Percentiles rank a stretch among this genome's conserved stretches.
These are phyloP conservation scores for Mesaphorura yosii DNA, from an alignment of 1,140 invertebrate species.

Conservation along the genomic window DNA sequence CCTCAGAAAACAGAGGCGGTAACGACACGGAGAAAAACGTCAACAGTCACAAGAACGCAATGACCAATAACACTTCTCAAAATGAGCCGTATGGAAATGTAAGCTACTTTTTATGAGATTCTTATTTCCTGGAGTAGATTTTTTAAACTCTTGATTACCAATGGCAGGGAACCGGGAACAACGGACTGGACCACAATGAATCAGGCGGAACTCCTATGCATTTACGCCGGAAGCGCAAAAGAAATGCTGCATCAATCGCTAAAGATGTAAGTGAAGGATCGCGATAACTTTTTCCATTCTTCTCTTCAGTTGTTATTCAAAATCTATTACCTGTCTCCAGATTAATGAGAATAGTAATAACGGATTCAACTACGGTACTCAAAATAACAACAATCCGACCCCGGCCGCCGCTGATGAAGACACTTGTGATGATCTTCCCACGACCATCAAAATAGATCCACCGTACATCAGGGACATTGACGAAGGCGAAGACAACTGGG, in stretches of 20 bases:
- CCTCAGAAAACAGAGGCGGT: no score
- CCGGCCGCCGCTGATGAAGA: conserved; percentile 10
- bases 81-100: no score
- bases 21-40: background rate
- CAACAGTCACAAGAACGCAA: no score
- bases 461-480: conserved; percentile 33
- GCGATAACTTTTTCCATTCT: background rate
- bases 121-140: no score
- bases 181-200: background rate
- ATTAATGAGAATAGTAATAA: conserved; percentile 14
- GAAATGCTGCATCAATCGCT: background rate
- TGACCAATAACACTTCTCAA: no score
- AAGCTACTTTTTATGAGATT: no score
- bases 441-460: conserved; percentile 35
- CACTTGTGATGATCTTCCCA: conserved; percentile 24
- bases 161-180: no score
- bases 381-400: background rate
- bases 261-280: conserved; percentile 17
- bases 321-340: conserved; percentile 1
- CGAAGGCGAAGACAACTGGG: conserved; percentile 31
- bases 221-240: background rate
- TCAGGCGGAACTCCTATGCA: background rate
- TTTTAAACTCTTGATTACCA: no score
- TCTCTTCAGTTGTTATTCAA: background rate
- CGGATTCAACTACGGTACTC: no score